These are phyloP conservation scores for Diorhabda carinulata DNA, from an alignment of 1,140 invertebrate species.

Conservation along the genomic window DNA sequence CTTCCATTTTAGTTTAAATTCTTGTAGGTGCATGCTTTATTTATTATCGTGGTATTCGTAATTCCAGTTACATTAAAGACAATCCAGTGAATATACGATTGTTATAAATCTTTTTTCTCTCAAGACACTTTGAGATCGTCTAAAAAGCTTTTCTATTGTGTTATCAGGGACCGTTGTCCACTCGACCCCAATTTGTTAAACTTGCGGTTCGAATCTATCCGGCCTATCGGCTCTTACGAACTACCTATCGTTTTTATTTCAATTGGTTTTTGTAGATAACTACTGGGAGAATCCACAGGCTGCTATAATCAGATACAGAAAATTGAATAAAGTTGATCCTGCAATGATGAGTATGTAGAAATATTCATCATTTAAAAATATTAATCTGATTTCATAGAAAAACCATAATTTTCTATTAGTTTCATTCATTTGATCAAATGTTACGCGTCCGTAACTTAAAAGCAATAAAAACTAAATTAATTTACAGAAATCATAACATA, in stretches of 20 bases:
- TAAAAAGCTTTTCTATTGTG: conserved; percentile 12
- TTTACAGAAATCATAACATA: no score
- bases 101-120: conserved; percentile 8
- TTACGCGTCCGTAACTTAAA: no score
- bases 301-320: neutral
- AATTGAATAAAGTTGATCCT: neutral
- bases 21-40: no score
- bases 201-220: neutral
- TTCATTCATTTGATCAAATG: no score
- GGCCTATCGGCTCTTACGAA: conserved; percentile 6
- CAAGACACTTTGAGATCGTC: conserved; percentile 3
- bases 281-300: neutral
- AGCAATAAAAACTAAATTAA: no score
- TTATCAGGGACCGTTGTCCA: conserved; percentile 7
- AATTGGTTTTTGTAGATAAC: conserved; percentile 1
- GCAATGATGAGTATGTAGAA: no score
- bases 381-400: no score
- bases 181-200: conserved; percentile 12
- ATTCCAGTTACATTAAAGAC: neutral
- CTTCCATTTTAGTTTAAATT: no score
- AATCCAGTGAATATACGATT: conserved; percentile 1
- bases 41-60: neutral
- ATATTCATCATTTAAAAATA: no score
- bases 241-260: neutral
- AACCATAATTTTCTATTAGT: no score